Base-by-base conservation (phyloP, 2,797 vertebrate genomes). In the Chelmon rostratus region DNA sequence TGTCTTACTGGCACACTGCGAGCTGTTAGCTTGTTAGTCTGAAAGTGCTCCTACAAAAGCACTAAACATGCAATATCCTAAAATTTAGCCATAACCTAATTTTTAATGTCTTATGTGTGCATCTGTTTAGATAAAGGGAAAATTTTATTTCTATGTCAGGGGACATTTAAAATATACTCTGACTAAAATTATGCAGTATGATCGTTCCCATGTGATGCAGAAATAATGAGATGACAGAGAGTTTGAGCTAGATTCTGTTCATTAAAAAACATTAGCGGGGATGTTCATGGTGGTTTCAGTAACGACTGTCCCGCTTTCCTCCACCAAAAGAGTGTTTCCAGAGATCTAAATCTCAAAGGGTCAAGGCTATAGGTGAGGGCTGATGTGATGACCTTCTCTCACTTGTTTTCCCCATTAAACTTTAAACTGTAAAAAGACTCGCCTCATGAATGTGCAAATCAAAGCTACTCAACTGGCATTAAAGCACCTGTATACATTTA, bases 221-320 rank as follows among this genome's bases (percentile, higher is more conserved):
- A 85, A 83, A 78, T 88, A 87, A 90, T 85, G 82, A 89, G 73
- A 75, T 63, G 57, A 84, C 35, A 11, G 40, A 62, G 68, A 83
- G 69, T 82, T 71, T 75, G 83, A 81, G 75, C 64, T 65, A 35
- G 38, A 73, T 66, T 73, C 54, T 58, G 62, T 72, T 86, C 68
- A 86, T 82, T 89, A 73, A 85, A 82, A 90, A 86, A 75, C 62
- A 74, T 82, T 52, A 42, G 49, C 42, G 72, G 53, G 38, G 57
- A 23, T 47, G 58, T 77, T 76, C 46, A 42, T 16, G 38, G 54
- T 31, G 54, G 56, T 77, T 82, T 72, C 11, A 52, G 16, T 23
- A 23, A 50, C 68, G 62, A 68, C 37, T 78, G 76, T 65, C 58
- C 59, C 0, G 13, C 6, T 79, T 76, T 64, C 53, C 40, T 71